Conservation (phyloP, 1,140 invertebrate species). For the Drosophila santomea region DNA sequence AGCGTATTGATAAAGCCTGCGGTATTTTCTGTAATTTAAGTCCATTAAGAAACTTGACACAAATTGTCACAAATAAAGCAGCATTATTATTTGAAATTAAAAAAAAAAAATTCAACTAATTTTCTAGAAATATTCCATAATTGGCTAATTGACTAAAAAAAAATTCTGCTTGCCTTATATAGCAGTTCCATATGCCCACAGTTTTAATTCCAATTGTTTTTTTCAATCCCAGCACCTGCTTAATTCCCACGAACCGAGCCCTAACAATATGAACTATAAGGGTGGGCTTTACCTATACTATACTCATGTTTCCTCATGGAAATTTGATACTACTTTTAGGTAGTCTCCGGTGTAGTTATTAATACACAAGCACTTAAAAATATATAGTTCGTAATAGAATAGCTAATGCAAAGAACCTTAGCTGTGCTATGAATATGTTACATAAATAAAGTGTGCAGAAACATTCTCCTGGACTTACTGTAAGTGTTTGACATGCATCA, state of each 20-base stretch:
- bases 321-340: neutral
- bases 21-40: conserved; percentile 21
- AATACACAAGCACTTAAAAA: neutral
- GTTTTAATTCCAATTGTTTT: neutral
- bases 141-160: conserved; percentile 2
- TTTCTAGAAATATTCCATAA: neutral
- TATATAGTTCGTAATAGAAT: neutral
- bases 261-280: neutral
- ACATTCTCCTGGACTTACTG: conserved; percentile 4
- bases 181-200: neutral
- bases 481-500: conserved; percentile 6
- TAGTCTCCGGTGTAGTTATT: too few species aligned
- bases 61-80: conserved; percentile 6
- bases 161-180: neutral
- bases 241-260: conserved; percentile 9
- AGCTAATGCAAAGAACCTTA: too few species aligned
- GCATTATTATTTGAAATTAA: conserved; percentile 1
- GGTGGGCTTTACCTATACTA: neutral
- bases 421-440: too few species aligned
- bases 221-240: conserved; percentile 8
- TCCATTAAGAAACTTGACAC: conserved; percentile 22
- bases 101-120: neutral
- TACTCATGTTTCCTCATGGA: neutral
- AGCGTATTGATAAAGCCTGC: conserved; percentile 26
- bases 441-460: neutral